Percentiles rank a stretch among this genome's conserved stretches.
Conservation (phyloP, 2,113 vertebrate species). For the Scomber colias region DNA sequence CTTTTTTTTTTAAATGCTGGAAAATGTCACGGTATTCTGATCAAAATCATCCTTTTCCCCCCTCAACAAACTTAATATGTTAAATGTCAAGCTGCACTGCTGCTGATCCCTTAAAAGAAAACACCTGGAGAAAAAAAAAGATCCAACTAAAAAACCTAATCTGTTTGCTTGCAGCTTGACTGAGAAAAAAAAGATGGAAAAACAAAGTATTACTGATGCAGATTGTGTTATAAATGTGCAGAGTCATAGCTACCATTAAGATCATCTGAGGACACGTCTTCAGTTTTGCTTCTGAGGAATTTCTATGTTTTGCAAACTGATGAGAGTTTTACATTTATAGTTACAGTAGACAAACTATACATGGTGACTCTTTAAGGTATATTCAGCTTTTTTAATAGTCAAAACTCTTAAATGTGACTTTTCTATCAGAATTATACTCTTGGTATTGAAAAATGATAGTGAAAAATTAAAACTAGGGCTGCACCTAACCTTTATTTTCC, state of each 20-base stretch:
- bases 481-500: too few relatives aligned
- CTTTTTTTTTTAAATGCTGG: slow-evolving; percentile 16
- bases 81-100: slow-evolving; percentile 51
- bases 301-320: too few relatives aligned
- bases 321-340: too few relatives aligned
- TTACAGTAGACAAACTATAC: too few relatives aligned
- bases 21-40: slow-evolving; percentile 55
- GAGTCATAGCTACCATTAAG: background rate
- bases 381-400: too few relatives aligned
- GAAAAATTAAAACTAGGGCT: too few relatives aligned
- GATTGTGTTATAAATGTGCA: background rate
- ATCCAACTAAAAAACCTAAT: background rate
- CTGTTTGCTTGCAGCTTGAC: background rate
- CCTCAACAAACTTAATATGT: slow-evolving; percentile 4
- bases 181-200: background rate
- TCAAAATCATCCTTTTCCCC: slow-evolving; percentile 8
- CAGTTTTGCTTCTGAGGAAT: too few relatives aligned
- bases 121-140: slow-evolving; percentile 1
- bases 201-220: background rate
- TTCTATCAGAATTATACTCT: too few relatives aligned
- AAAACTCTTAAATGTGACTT: too few relatives aligned
- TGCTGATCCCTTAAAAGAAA: slow-evolving; percentile 24
- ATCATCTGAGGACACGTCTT: background rate
- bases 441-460: too few relatives aligned
- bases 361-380: background rate